These are phyloP conservation scores for Aviceda subcristata DNA, from an alignment of 2,113 vertebrate species.

Conservation along the genomic window DNA sequence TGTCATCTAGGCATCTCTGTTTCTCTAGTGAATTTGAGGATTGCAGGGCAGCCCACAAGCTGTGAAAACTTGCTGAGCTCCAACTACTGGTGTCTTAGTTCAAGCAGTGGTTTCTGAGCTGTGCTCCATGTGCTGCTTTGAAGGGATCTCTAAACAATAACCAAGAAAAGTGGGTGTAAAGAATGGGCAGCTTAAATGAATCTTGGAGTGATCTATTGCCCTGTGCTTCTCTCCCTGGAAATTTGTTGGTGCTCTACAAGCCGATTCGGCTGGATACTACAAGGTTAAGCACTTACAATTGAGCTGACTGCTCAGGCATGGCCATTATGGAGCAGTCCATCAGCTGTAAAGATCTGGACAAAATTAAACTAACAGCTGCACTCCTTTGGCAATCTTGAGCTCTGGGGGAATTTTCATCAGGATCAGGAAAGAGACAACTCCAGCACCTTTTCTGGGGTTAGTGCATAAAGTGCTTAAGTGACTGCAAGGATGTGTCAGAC, in stretches of 20 bases:
- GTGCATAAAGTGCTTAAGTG: background rate
- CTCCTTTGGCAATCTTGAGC: background rate
- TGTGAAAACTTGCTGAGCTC: background rate
- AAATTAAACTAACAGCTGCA: background rate
- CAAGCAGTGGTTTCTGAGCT: background rate
- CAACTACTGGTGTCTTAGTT: background rate
- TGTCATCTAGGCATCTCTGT: background rate
- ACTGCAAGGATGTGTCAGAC: background rate
- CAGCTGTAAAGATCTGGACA: background rate
- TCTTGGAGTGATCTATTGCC: background rate
- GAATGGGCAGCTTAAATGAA: background rate
- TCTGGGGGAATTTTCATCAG: background rate
- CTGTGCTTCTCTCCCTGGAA: background rate
- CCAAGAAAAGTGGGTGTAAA: background rate
- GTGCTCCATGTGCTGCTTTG: background rate
- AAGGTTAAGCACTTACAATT: background rate
- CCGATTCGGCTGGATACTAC: background rate
- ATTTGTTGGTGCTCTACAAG: background rate
- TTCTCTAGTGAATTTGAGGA: background rate
- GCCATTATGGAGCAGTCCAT: background rate
- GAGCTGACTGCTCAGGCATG: background rate
- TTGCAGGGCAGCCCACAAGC: background rate
- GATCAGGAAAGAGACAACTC: background rate
- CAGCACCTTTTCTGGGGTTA: background rate
- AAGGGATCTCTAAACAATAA: background rate